Evolutionary conservation across 1,140 invertebrate genomes (phyloP), one percentile per base, ranked within the genome.

Genomic region (Drosophila obscura): DNA sequence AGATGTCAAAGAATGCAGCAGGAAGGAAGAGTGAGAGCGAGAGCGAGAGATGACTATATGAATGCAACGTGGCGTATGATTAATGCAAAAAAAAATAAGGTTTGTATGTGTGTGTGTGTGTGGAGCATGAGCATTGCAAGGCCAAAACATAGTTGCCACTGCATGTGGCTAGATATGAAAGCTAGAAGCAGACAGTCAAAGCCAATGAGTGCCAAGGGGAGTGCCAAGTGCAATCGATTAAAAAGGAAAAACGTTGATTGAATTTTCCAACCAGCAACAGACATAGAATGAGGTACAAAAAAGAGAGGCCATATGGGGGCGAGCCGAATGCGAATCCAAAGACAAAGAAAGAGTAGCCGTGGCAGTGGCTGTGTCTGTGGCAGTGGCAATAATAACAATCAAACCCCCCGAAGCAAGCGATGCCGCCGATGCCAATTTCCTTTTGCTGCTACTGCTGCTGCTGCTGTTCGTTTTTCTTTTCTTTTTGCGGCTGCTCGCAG

Each of bases 61-160:
- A 46, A 50, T 77, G 74, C 82, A 82, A 78, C 83, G 75, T 71
- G 83, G 82, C 82, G 82, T 87, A 88, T 87, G 82, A 87, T 87
- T 87, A 87, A 87, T 88, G 78, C 69, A 81, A 80, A 67, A 45
- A 73, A 31, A 52, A 19, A 19, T 19, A 19, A 19, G 19, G 19
- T 19, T 19, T 19, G 19, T 19, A 13, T 9, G 24, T 22, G 31
- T 28, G 26, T 11, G 26, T 57, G 6, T 6, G 46, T 46, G n/a
- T 52, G 41, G 52, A 63, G 19, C 63, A 65, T 56, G 43, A 59
- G 57, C 44, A 45, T 1, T 45, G 59, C 68, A 39, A 43, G 9
- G 55, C 43, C 39, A 46, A 49, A 63, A 31, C 28, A 69, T 69
- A 11, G 35, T 11, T 39, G 35, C 35, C 3, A 13, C 35, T 57